A percentile compares a stretch with the other conserved stretches of the same genome.
phyloP scores from a whole-genome alignment of 2,113 vertebrate species.

The Noctilio leporinus region DNA sequence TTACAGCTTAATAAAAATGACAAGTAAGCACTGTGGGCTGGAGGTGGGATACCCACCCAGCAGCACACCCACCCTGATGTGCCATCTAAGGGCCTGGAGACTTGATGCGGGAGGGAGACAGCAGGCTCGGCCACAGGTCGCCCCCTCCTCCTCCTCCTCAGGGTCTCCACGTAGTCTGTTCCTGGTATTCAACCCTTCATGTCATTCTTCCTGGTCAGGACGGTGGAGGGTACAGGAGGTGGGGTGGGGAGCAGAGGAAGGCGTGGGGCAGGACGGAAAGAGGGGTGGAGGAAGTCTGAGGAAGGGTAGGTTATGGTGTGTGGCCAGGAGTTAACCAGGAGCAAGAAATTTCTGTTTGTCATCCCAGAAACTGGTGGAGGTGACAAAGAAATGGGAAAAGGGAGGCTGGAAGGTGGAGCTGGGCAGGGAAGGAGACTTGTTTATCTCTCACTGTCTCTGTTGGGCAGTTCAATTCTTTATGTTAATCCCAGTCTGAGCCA shows the following conservation, averaged over 20 bases:
- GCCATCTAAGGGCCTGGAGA: neutral
- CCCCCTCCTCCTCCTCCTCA: neutral
- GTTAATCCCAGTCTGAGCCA: constrained; percentile 71
- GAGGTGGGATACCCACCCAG: constrained; percentile 42
- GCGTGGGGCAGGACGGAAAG: neutral
- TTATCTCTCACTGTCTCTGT: neutral
- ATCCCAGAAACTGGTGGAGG: neutral
- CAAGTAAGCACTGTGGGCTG: constrained; percentile 48
- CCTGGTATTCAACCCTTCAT: neutral
- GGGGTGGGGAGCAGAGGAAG: neutral
- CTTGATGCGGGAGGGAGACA: neutral
- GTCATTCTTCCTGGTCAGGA: constrained; percentile 19
- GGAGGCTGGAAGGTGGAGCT: neutral
- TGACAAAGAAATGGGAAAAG: neutral
- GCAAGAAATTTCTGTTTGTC: neutral
- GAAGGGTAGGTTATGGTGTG: neutral
- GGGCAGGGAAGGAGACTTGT: neutral
- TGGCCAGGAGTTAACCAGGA: neutral
- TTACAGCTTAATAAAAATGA: constrained; percentile 66
- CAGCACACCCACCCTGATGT: neutral
- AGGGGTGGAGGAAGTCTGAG: neutral
- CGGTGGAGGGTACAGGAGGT: neutral
- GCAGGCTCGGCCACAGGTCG: neutral
- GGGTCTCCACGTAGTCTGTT: neutral
- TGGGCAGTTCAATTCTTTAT: neutral